Percentiles rank a stretch among this genome's conserved stretches.
These are phyloP conservation scores for Aquatica leii DNA, from an alignment of 2,888 invertebrate genomes.

Conservation along the genomic window DNA sequence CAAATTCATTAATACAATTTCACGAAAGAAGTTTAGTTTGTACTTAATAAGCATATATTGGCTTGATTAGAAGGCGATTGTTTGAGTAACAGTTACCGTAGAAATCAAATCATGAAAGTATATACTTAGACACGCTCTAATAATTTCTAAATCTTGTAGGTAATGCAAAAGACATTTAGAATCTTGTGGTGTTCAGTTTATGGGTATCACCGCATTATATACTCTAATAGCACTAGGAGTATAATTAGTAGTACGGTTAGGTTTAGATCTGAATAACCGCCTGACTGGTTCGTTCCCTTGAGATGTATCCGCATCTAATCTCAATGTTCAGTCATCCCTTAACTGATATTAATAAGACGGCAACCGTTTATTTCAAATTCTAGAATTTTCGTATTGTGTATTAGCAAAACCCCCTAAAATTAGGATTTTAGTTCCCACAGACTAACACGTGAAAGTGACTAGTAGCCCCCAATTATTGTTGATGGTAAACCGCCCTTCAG, in stretches of 20 bases:
- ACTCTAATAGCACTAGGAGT: conserved; percentile 15
- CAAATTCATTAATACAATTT: no score
- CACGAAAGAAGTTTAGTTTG: no score
- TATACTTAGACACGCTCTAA: neutral
- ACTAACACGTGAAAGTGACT: conserved; percentile 31
- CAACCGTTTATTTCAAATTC: conserved; percentile 14
- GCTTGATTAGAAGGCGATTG: no score
- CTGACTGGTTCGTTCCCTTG: conserved; percentile 33
- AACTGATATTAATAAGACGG: conserved; percentile 29
- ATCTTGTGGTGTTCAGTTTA: conserved; percentile 24
- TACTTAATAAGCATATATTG: no score
- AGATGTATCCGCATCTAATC: conserved; percentile 29
- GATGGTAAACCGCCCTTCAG: conserved; percentile 36
- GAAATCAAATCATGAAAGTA: no score
- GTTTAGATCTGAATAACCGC: conserved; percentile 33
- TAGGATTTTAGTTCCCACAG: conserved; percentile 30
- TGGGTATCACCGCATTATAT: conserved; percentile 23
- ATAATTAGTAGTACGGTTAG: conserved; percentile 30
- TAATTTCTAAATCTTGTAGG: conserved; percentile 8
- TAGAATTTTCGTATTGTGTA: conserved; percentile 21
- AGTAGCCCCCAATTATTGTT: conserved; percentile 35
- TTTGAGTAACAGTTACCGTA: no score
- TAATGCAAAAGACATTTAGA: neutral
- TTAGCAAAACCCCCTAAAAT: conserved; percentile 19
- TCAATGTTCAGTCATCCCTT: conserved; percentile 25